These are phyloP conservation scores for Tineola bisselliella DNA, from an alignment of 2,888 invertebrate species.

Conservation along the genomic window DNA sequence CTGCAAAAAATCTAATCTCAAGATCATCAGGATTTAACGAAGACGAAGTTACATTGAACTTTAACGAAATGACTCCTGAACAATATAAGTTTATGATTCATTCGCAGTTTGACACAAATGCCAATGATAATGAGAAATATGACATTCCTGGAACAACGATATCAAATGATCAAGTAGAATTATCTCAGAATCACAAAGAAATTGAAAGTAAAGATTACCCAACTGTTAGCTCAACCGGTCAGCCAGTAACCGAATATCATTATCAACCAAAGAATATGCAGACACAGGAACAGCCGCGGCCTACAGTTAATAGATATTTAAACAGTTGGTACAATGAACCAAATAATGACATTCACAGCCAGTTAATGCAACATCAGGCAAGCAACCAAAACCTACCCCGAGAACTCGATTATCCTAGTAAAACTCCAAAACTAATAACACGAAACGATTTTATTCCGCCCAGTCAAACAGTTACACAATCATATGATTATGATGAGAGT, in stretches of 20 bases:
- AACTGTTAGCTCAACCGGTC: not conserved
- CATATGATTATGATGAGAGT: constrained; percentile 37
- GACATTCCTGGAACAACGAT: not conserved
- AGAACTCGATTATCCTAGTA: constrained; percentile 5
- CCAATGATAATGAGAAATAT: constrained; percentile 15
- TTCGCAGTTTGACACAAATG: constrained; percentile 32
- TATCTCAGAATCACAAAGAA: not conserved
- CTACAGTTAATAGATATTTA: not conserved
- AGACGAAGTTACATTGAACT: constrained; percentile 54
- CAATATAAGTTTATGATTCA: constrained; percentile 51
- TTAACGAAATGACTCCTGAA: constrained; percentile 51
- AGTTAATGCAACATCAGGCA: not conserved
- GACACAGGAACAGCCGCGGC: not conserved
- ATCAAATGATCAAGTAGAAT: not conserved
- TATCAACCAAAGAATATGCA: constrained; percentile 10
- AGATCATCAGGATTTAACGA: constrained; percentile 43
- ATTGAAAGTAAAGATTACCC: not conserved
- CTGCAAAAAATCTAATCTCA: constrained; percentile 50
- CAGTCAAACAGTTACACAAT: constrained; percentile 38
- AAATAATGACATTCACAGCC: not conserved
- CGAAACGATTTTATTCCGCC: constrained; percentile 34
- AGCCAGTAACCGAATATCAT: constrained; percentile 11
- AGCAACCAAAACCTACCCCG: constrained; percentile 4
- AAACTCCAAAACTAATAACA: constrained; percentile 32
- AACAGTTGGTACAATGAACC: not conserved